phyloP scores from a whole-genome alignment of 37 sponge, comb jelly and placozoan genomes.

The Axinella damicornis region DNA sequence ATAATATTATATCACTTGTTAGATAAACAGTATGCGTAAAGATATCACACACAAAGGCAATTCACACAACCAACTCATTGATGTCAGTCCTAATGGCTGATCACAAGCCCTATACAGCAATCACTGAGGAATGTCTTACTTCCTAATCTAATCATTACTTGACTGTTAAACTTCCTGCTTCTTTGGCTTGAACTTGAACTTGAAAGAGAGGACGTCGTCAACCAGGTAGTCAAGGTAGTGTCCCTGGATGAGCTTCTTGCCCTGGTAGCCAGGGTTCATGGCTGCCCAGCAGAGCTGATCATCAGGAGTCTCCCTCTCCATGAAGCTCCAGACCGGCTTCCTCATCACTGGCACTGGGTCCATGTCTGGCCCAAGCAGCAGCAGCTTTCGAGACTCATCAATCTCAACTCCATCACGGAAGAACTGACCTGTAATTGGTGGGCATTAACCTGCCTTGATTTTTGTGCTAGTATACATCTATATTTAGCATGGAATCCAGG shows the following conservation, averaged over 20 bases:
- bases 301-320: constrained; percentile 41
- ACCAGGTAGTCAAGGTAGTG: constrained; percentile 48
- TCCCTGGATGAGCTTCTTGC: constrained; percentile 42
- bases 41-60: too few species aligned
- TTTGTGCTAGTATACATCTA: too few species aligned
- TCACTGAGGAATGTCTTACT: too few species aligned
- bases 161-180: too few species aligned
- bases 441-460: too few species aligned
- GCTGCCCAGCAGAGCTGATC: constrained; percentile 50
- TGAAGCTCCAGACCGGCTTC: constrained; percentile 45
- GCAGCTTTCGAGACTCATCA: constrained; percentile 26
- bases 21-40: too few species aligned
- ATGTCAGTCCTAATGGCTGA: too few species aligned
- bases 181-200: constrained; percentile 11
- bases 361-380: constrained; percentile 22
- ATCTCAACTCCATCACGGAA: constrained; percentile 32
- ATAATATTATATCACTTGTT: too few species aligned
- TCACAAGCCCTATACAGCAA: too few species aligned
- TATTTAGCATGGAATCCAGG: too few species aligned
- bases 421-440: constrained; percentile 28
- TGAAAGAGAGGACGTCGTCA: constrained; percentile 33
- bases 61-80: too few species aligned
- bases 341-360: constrained; percentile 50
- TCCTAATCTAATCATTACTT: too few species aligned
- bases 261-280: constrained; percentile 61